Percentiles rank a stretch among this genome's conserved stretches.
Evolutionary conservation across 1,140 invertebrate species (phyloP).

Genomic region (Phthorimaea operculella): DNA sequence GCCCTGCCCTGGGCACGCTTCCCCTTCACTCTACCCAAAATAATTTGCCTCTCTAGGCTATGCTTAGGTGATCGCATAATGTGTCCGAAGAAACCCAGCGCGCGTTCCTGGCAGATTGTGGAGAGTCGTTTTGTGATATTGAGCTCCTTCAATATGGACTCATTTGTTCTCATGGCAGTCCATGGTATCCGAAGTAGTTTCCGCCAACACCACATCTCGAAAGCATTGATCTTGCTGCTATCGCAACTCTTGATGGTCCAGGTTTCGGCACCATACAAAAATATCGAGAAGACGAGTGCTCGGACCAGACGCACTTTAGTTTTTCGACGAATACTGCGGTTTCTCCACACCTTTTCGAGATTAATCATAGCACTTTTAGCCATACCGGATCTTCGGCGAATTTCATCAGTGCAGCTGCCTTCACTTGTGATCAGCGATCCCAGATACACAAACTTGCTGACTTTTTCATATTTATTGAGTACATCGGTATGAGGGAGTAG

Average conservation of each 20-base stretch:
- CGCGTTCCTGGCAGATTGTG: no score
- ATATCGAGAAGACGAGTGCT: constrained; percentile 18
- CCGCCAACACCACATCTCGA: constrained; percentile 27
- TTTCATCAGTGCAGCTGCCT: neutral
- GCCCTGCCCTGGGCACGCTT: no score
- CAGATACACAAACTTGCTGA: neutral
- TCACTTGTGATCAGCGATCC: neutral
- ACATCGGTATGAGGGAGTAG: neutral
- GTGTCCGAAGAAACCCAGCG: no score
- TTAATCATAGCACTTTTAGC: constrained; percentile 15
- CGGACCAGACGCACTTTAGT: constrained; percentile 12
- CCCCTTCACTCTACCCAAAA: no score
- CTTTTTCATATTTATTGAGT: neutral
- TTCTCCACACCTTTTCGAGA: constrained; percentile 14
- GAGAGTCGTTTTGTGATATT: no score
- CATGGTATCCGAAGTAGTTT: neutral
- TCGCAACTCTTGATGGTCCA: constrained; percentile 11
- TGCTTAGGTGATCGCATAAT: no score
- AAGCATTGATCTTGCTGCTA: constrained; percentile 17
- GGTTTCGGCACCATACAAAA: constrained; percentile 22
- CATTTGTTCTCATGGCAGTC: neutral
- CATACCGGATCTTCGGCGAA: constrained; percentile 10
- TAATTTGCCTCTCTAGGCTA: no score
- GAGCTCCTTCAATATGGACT: neutral
- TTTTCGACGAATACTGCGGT: constrained; percentile 7